phyloP scores from a whole-genome alignment of 1,140 invertebrate species.

The Neuroterus valhalla region DNA sequence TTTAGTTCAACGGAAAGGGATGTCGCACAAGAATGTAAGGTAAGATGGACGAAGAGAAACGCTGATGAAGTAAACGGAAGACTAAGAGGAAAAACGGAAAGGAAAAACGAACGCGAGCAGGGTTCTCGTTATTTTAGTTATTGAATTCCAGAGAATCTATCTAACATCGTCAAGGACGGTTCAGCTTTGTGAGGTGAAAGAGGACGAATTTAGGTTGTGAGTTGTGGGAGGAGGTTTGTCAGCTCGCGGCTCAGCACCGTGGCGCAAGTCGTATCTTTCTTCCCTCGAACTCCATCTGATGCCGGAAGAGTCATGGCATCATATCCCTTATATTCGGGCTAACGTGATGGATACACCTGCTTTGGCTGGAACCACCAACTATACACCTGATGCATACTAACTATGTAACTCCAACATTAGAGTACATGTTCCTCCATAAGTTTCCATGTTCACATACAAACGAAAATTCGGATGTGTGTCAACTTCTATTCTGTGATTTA shows the following conservation, averaged over 20 bases:
- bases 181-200: conserved; percentile 45
- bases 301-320: conserved; percentile 43
- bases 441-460: conserved; percentile 34
- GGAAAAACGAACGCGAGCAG: too few species aligned
- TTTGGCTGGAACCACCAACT: conserved; percentile 56
- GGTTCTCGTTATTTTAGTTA: conserved; percentile 57
- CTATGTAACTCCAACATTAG: conserved; percentile 42
- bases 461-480: too few species aligned
- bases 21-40: too few species aligned
- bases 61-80: conserved; percentile 34
- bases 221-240: conserved; percentile 62
- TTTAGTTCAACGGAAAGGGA: too few species aligned
- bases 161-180: conserved; percentile 61
- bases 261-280: conserved; percentile 67
- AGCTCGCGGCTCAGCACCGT: conserved; percentile 64
- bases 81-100: conserved; percentile 47
- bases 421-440: conserved; percentile 39
- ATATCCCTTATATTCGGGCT: conserved; percentile 43
- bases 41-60: conserved; percentile 33
- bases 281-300: conserved; percentile 48
- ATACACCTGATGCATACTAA: conserved; percentile 66
- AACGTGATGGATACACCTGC: conserved; percentile 68
- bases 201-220: conserved; percentile 33
- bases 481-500: too few species aligned
- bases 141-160: conserved; percentile 65